Conservation (phyloP, 1,140 invertebrate genomes). For the Leptinotarsa texana region DNA sequence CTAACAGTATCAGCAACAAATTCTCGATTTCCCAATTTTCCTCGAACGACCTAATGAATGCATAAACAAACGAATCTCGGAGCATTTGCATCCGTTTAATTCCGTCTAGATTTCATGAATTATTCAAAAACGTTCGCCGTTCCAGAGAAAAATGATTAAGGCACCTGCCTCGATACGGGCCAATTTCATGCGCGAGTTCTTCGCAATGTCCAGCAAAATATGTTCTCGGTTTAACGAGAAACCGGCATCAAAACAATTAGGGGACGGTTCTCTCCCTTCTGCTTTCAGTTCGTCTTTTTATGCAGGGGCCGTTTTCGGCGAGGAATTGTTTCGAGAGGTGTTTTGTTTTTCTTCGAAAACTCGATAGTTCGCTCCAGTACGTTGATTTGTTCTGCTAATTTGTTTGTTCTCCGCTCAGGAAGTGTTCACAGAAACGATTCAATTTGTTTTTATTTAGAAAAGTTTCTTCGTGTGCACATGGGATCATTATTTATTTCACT, state of each 20-base stretch:
- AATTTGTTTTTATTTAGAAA: background rate
- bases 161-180: constrained; percentile 22
- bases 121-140: constrained; percentile 16
- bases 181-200: constrained; percentile 18
- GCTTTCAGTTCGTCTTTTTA: background rate
- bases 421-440: background rate
- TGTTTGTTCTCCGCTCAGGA: background rate
- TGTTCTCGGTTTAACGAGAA: constrained; percentile 23
- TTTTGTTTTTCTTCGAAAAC: background rate
- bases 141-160: constrained; percentile 21
- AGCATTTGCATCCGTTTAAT: constrained; percentile 19
- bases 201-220: constrained; percentile 23
- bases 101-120: constrained; percentile 21
- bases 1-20: constrained; percentile 3
- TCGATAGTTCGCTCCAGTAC: constrained; percentile 1
- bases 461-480: too few species aligned
- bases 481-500: too few species aligned
- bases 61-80: constrained; percentile 20
- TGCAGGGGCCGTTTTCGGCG: background rate
- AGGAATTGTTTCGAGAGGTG: constrained; percentile 1
- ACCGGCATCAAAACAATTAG: constrained; percentile 24
- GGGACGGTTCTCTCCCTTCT: background rate
- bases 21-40: constrained; percentile 11
- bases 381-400: constrained; percentile 16
- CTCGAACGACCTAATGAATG: constrained; percentile 10